Evolutionary conservation across 2,797 vertebrate genomes (phyloP), one percentile per base, ranked within the genome.

Genomic region (Hafferia zeledoni): DNA sequence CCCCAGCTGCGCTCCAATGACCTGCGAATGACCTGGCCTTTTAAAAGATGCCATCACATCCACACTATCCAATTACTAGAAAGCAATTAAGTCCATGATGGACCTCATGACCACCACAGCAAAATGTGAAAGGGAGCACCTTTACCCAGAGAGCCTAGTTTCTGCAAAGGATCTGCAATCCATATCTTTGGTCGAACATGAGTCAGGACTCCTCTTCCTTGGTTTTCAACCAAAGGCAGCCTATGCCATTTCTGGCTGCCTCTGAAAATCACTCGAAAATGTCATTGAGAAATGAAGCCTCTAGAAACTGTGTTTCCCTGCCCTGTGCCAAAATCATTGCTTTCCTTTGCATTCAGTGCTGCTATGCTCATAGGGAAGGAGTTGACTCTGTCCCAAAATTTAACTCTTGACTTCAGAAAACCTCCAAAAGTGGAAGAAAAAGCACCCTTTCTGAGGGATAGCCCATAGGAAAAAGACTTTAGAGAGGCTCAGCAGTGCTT

Each of bases 151-250:
- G 27, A 31, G n/a, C 4, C 12, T 0, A 2, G 4, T 46, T 84
- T 74, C 44, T 61, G 31, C 23, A 47, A 55, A 77, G 24, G 11
- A 37, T 80, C 35, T 89, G 55, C 56, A 86, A 74, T 4, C 16
- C 27, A 2, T 0, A 0, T 22, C 23, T 9, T 64, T 19, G 46
- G 25, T 55, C 2, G 4, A 82, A 61, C 1, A 9, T 16, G 43
- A 89, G 31, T 35, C 57, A 65, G 46, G 25, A 57, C 3, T 79
- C 4, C 1, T 75, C 55, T 90, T 31, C n/a, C 12, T 10, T 13
- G 16, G 6, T 82, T 76, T 82, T 55, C 52, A 82, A 47, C 4
- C 1, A 12, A 72, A 88, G 72, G 18, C 3, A 19, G 9, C 8
- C 28, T 44, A 17, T 31, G 17, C 12, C 1, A 9, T 56, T 94